These are phyloP conservation scores for Gymnoscopelus braueri DNA, from an alignment of 2,797 vertebrate genomes.

Conservation along the genomic window DNA sequence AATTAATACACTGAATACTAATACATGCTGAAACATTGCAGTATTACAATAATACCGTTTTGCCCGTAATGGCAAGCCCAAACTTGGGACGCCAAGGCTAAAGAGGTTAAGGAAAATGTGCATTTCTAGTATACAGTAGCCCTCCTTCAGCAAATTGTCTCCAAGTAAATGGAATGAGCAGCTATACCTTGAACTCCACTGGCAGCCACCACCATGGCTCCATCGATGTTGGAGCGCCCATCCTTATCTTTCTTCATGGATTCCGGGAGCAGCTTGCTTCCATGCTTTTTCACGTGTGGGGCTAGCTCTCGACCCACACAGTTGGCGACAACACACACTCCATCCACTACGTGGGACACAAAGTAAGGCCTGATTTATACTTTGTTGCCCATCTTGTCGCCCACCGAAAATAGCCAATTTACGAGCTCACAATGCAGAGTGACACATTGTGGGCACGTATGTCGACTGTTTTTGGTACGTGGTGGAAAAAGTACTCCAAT, in stretches of 20 bases:
- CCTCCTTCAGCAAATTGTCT: not conserved
- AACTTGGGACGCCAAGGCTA: no score
- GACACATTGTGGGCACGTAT: no score
- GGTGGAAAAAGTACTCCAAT: no score
- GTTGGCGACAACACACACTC: constrained; percentile 90
- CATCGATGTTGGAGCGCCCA: constrained; percentile 92
- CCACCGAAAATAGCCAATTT: constrained; percentile 9
- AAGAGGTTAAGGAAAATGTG: no score
- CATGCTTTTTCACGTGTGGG: constrained; percentile 95
- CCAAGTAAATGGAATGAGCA: not conserved
- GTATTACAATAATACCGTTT: no score
- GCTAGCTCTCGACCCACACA: constrained; percentile 92
- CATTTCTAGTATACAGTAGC: not conserved
- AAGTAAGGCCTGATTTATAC: constrained; percentile 22
- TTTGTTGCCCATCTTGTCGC: no score
- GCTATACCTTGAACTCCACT: constrained; percentile 95
- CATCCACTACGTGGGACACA: constrained; percentile 86
- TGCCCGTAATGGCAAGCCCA: no score
- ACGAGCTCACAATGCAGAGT: constrained; percentile 16
- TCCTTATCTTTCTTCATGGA: constrained; percentile 95
- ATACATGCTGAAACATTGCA: no score
- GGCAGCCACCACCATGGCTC: constrained; percentile 95
- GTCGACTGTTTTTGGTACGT: no score
- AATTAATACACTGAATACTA: no score
- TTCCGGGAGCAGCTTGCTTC: constrained; percentile 94